Evolutionary conservation across 2,113 vertebrate species (phyloP), one percentile per base, ranked within the genome.

Genomic region (Candoia aspera): DNA sequence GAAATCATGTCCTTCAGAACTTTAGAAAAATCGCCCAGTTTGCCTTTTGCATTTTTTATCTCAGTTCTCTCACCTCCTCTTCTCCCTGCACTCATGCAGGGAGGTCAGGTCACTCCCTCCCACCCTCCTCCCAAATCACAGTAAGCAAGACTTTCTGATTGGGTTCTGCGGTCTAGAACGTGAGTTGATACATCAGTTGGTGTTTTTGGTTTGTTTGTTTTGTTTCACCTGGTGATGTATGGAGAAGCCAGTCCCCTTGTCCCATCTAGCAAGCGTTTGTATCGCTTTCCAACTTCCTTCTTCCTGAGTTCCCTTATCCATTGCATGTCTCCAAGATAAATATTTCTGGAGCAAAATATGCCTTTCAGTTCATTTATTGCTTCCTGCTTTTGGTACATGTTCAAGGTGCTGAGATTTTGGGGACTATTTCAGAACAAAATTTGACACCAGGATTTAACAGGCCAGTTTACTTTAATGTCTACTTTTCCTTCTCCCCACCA

Each of bases 381-480:
- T 89, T 84, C 87, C 73, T 37, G 12, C 49, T 92, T 87, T 60
- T 88, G 73, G 86, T 13, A n/a, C 53, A 15, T 0, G 55, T 60
- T 92, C 54, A 89, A 84, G 29, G 58, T 54, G 33, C 73, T 92
- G 26, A 53, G 29, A 59, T n/a, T 53, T 84, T 33, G 46, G 24
- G 24, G 12, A 11, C 29, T 92, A 37, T 11, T 73, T 87, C 17
- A 29, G 12, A 68, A 54, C 49, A 68, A 37, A 57, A 12, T 73
- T 62, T 92, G 73, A 59, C n/a, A 54, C 19, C 64, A 60, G 42
- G 68, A 84, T 88, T 87, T 91, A 87, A 46, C 87, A 58, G 73
- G 87, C 46, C 53, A 11, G 37, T 59, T 53, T 84, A 15, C 21
- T 92, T 46, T 68, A 88, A 88, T 87, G 5, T 87, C 55, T 33